These are phyloP conservation scores for Pao palembangensis DNA, from an alignment of 2,113 vertebrate genomes.

Conservation along the genomic window DNA sequence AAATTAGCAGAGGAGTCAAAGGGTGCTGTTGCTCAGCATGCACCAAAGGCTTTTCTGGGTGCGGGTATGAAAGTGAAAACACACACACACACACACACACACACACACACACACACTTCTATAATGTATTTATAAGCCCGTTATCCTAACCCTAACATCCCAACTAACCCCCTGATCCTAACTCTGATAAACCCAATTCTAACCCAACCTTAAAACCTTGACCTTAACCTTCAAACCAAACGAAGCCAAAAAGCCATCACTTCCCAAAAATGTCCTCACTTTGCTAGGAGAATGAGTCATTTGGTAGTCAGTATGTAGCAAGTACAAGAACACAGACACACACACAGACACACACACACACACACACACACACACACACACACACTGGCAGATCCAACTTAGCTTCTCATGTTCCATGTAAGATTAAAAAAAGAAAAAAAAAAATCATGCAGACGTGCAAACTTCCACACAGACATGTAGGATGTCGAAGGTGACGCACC, in stretches of 20 bases:
- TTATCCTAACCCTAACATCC: no score
- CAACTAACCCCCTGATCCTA: no score
- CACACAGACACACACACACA: no score
- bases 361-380: neutral
- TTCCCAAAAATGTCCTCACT: no score
- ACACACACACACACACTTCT: conserved; percentile 1
- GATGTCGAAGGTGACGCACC: conserved; percentile 62
- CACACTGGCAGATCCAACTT: conserved; percentile 21
- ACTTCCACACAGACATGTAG: conserved; percentile 9
- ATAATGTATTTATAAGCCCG: no score
- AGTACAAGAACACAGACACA: no score
- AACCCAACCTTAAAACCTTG: no score
- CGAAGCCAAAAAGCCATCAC: no score
- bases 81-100: neutral
- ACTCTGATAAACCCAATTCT: no score
- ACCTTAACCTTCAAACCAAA: no score
- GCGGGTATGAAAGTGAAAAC: conserved; percentile 60
- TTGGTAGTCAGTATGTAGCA: no score
- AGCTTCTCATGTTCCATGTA: conserved; percentile 42
- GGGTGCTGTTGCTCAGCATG: conserved; percentile 51
- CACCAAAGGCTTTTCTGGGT: conserved; percentile 55
- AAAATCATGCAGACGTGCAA: conserved; percentile 22
- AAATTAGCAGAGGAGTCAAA: conserved; percentile 61
- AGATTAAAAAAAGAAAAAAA: conserved; percentile 53
- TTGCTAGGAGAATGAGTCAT: no score